phyloP scores from a whole-genome alignment of 92 coral and sea anemone species.

The Isaurus tuberculatus region DNA sequence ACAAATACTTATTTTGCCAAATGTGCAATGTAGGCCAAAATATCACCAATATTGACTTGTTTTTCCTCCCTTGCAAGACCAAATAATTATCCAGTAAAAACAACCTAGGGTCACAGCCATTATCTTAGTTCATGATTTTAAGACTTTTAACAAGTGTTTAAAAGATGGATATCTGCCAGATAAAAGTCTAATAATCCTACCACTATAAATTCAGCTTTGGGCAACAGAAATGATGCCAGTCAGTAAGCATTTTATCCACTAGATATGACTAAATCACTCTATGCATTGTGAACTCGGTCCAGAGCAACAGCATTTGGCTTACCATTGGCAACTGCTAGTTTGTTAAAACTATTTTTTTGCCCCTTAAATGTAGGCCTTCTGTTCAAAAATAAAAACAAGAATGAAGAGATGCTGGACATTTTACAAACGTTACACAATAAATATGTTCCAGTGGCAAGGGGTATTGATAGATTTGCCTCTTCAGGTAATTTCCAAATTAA shows the following conservation, averaged over 20 bases:
- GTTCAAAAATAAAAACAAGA: constrained; percentile 65
- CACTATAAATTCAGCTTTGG: constrained; percentile 4
- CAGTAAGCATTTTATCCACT: too few species aligned
- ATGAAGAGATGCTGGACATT: constrained; percentile 69
- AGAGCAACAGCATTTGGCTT: too few species aligned
- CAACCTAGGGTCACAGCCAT: not conserved
- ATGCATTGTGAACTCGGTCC: too few species aligned
- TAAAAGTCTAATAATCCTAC: not conserved
- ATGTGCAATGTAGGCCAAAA: not conserved
- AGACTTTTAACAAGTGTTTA: not conserved
- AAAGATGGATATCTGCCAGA: not conserved
- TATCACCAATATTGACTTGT: not conserved
- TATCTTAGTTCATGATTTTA: not conserved
- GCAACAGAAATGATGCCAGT: not conserved
- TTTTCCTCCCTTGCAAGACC: not conserved
- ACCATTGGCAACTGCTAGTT: constrained; percentile 5
- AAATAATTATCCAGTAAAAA: not conserved
- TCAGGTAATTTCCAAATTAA: too few species aligned
- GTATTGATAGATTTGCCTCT: too few species aligned
- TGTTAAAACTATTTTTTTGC: not conserved
- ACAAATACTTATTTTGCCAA: not conserved
- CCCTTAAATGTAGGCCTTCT: constrained; percentile 48
- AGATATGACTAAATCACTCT: too few species aligned
- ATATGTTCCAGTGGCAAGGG: constrained; percentile 56
- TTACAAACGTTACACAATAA: constrained; percentile 56